Evolutionary conservation across 2,113 vertebrate species (phyloP).

Genomic region (Megatriorchis doriae): DNA sequence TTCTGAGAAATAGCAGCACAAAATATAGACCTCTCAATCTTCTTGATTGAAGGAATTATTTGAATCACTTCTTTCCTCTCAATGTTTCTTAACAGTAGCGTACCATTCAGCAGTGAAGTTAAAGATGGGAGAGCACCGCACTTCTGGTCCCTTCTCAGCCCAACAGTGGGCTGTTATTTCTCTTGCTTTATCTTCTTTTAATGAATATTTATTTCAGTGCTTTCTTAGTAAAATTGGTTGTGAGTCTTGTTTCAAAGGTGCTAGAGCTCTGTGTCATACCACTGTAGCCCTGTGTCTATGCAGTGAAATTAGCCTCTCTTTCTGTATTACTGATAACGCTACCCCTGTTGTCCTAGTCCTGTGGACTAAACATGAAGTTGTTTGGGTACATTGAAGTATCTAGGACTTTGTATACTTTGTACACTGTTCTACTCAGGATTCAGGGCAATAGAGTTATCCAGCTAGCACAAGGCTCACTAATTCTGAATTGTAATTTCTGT

Average conservation of each 20-base stretch:
- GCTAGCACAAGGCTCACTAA: background rate
- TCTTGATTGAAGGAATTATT: background rate
- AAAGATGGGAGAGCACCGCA: background rate
- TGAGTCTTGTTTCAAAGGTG: background rate
- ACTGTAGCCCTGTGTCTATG: fast-evolving
- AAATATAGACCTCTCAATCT: background rate
- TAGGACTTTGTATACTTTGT: background rate
- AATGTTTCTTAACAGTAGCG: background rate
- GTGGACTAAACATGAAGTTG: background rate
- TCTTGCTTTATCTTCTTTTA: background rate
- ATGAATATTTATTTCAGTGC: background rate
- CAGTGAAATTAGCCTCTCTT: background rate
- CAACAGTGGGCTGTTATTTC: no score
- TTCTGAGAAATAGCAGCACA: background rate
- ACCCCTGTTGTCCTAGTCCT: background rate
- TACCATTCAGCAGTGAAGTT: background rate
- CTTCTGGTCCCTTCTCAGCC: background rate
- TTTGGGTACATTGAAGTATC: background rate
- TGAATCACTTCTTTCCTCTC: background rate
- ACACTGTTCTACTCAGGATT: background rate
- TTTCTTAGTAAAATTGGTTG: background rate
- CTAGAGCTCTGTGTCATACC: background rate
- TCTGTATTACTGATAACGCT: background rate
- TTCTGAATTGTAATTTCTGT: background rate
- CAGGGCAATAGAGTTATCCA: background rate